Evolutionary conservation across 2,888 invertebrate species (phyloP).

Genomic region (Acheta domesticus): DNA sequence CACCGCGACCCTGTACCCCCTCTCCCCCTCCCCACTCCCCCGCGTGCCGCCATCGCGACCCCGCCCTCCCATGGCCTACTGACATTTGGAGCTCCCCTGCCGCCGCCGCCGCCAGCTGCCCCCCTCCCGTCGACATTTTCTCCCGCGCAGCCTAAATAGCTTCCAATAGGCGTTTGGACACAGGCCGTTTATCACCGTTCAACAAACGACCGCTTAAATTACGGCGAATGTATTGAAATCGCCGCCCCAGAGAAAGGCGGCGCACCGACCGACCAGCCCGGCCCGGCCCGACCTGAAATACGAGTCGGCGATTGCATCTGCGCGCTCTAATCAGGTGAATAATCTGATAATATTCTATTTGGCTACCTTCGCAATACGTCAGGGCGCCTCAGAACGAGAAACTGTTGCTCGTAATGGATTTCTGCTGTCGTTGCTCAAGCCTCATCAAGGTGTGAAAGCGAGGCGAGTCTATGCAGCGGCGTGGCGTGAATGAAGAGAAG

Average conservation of each 20-base stretch:
- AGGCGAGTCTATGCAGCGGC: no score
- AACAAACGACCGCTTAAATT: conserved; percentile 5
- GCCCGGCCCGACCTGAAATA: neutral
- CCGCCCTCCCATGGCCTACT: conserved; percentile 4
- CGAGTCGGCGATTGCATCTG: neutral
- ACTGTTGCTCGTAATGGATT: neutral
- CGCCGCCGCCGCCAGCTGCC: neutral
- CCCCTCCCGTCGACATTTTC: neutral
- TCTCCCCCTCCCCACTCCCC: neutral
- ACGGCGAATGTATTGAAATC: conserved; percentile 9
- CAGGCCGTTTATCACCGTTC: neutral
- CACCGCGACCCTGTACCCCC: neutral
- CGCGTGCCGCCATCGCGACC: neutral
- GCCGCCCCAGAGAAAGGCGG: neutral
- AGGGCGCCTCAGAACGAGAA: neutral
- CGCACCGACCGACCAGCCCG: no score
- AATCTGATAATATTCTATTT: conserved; percentile 18
- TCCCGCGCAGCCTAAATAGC: conserved; percentile 8
- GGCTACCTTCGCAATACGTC: neutral
- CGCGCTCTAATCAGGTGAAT: neutral
- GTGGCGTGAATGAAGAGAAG: no score
- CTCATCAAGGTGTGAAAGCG: neutral
- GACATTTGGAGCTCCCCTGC: neutral
- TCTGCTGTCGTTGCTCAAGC: neutral
- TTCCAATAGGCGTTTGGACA: conserved; percentile 9